Conservation (phyloP, 64 coral and sea anemone species). For the Stichodactyla helianthus region DNA sequence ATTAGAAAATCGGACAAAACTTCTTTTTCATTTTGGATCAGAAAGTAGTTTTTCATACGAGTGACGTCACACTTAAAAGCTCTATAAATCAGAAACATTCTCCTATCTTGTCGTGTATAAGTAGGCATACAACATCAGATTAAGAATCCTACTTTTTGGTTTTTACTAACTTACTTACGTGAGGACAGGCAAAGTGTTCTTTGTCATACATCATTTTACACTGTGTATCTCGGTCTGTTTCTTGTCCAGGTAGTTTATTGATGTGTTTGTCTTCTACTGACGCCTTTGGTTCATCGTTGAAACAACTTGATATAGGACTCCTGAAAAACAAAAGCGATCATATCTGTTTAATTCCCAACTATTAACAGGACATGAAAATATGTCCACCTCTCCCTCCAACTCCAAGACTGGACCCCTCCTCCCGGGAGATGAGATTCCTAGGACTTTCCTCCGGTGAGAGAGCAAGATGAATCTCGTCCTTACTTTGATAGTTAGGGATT, state of each 20-base stretch:
- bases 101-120: too few relatives aligned
- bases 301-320: conserved; percentile 38
- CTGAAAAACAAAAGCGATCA: neutral
- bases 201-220: conserved; percentile 50
- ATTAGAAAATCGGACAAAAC: too few relatives aligned
- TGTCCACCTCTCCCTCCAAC: neutral
- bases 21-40: too few relatives aligned
- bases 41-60: too few relatives aligned
- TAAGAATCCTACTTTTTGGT: neutral
- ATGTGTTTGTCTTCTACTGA: neutral
- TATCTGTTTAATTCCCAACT: neutral
- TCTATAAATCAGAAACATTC: too few relatives aligned
- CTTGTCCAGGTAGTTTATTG: conserved; percentile 69
- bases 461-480: too few relatives aligned
- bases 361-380: neutral
- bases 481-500: too few relatives aligned
- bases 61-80: too few relatives aligned
- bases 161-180: neutral
- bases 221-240: conserved; percentile 50
- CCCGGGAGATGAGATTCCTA: too few relatives aligned
- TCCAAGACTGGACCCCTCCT: too few relatives aligned
- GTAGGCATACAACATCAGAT: too few relatives aligned
- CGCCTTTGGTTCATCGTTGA: conserved; percentile 49
- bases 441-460: too few relatives aligned
- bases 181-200: conserved; percentile 10